Evolutionary conservation across 2,113 vertebrate species (phyloP), one percentile per base, ranked within the genome.

Genomic region (Sinocyclocheilus anshuiensis): DNA sequence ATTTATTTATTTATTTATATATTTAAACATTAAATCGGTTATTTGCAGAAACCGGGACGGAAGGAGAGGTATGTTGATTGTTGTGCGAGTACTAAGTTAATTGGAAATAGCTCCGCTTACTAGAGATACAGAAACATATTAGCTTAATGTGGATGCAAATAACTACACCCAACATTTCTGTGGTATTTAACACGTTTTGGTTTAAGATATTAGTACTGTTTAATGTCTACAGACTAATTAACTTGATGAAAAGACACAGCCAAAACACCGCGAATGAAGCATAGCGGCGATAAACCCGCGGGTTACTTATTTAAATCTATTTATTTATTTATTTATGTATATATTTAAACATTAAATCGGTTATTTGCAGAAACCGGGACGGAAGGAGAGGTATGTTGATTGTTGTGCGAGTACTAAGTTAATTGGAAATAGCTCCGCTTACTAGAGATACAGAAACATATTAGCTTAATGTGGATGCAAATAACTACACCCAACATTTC

Each of bases 1-100:
- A 61, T n/a, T 8, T 6, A 6, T 83, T 55, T 74, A 39, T 26
- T 39, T 36, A 55, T 59, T 4, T 63, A n/a, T 42, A 72, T 69
- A 77, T 67, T 55, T 42, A 22, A 39, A 13, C n/a, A 4, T 20
- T 65, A 13, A 65, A 20, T 80, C n/a, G 5, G n/a, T 65, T 55
- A 36, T 55, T 29, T 36, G 33, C 39, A 59, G n/a, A 76, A 39
- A 16, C 55, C 18, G 75, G 53, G 59, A 13, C 10, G 24, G 33
- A 65, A 53, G 48, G 24, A 39, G 26, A 87, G 86, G 86, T 89
- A 24, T 79, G 88, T 39, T 48, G 45, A 53, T 85, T 75, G 57
- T 39, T 36, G 7, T 24, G 15, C 36, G 13, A 15, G 26, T 79
- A n/a, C 72, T 50, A 29, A 81, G 74, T 65, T 87, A 55, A 77